Percentiles rank a stretch among this genome's conserved stretches.
Conservation (phyloP, 2,888 invertebrate species). For the Escarpia spicata region DNA sequence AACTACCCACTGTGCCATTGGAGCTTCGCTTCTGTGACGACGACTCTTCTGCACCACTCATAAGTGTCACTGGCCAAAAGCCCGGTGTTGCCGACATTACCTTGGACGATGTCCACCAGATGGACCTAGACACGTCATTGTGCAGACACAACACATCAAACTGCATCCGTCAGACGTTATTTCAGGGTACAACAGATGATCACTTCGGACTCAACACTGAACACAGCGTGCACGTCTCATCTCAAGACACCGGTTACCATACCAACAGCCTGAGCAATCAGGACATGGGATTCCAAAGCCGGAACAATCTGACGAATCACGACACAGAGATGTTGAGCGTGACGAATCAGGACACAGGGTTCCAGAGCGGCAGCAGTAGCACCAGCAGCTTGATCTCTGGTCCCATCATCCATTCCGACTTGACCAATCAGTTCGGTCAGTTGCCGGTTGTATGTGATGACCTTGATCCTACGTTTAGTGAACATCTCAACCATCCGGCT, state of each 20-base stretch:
- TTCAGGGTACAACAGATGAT: background rate
- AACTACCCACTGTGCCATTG: background rate
- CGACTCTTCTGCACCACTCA: background rate
- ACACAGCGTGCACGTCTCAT: background rate
- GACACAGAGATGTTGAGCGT: background rate
- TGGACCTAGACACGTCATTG: background rate
- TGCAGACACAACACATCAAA: background rate
- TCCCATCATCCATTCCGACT: background rate
- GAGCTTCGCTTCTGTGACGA: background rate
- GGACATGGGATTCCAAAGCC: conserved; percentile 26
- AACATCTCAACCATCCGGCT: background rate
- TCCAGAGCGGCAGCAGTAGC: background rate
- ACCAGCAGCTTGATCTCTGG: background rate
- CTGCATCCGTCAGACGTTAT: background rate
- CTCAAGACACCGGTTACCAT: conserved; percentile 61
- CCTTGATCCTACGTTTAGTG: background rate
- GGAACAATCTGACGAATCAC: background rate
- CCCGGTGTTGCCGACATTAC: background rate
- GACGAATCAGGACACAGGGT: background rate
- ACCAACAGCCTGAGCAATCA: conserved; percentile 53
- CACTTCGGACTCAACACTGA: background rate
- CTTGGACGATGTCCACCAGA: background rate
- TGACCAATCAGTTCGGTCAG: conserved; percentile 2
- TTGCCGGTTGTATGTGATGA: background rate
- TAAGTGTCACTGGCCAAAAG: background rate